Conservation (phyloP, 2,113 vertebrate genomes). For the Columbina picui region DNA sequence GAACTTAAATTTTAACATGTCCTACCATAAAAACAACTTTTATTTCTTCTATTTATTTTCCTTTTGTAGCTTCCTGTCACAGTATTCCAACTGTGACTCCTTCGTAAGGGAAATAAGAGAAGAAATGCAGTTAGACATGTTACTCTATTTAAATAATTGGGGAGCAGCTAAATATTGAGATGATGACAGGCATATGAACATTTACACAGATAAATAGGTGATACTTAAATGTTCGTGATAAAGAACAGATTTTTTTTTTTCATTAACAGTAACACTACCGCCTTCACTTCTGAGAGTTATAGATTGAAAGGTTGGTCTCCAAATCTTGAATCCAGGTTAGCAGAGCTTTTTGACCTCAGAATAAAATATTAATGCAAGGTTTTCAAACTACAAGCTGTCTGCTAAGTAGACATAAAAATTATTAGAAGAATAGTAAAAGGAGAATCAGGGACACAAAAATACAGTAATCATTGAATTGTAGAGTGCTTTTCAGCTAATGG, state of each 20-base stretch:
- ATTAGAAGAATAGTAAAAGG: neutral
- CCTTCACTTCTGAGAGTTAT: neutral
- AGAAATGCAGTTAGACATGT: neutral
- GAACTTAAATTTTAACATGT: neutral
- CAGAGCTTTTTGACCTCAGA: neutral
- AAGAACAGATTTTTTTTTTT: neutral
- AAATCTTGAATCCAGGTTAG: neutral
- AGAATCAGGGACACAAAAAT: neutral
- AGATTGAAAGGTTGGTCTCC: neutral
- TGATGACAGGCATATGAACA: neutral
- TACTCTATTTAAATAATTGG: neutral
- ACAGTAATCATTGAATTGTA: neutral
- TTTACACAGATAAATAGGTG: neutral
- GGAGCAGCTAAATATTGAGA: neutral
- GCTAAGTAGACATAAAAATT: neutral
- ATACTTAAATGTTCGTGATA: neutral
- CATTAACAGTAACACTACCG: neutral
- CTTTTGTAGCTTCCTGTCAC: neutral
- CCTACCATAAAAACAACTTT: neutral
- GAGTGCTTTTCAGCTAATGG: neutral
- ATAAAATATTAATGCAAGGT: neutral
- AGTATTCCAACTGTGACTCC: neutral
- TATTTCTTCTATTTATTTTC: neutral
- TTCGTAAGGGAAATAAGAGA: neutral
- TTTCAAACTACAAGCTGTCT: neutral